These are phyloP conservation scores for Xiphydria camelus DNA, from an alignment of 2,888 invertebrate species.

Conservation along the genomic window DNA sequence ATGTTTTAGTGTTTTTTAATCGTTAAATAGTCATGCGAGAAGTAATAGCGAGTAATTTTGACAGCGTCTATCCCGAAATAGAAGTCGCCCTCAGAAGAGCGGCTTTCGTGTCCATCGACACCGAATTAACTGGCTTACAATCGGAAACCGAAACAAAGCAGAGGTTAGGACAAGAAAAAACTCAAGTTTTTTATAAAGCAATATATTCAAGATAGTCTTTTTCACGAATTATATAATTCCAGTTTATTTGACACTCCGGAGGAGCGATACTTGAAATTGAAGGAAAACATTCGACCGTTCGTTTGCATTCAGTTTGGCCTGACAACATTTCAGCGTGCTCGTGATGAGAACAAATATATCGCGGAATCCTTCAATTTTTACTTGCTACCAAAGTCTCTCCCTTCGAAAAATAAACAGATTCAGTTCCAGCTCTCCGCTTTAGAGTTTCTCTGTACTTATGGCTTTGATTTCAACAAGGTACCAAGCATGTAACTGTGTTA, in stretches of 20 bases:
- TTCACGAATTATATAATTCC: no score
- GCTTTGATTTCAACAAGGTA: slow-evolving; percentile 80
- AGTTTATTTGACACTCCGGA: slow-evolving; percentile 65
- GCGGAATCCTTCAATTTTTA: slow-evolving; percentile 71
- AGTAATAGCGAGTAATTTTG: slow-evolving; percentile 67
- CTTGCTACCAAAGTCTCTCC: slow-evolving; percentile 68
- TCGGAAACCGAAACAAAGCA: slow-evolving; percentile 59
- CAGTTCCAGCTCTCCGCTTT: slow-evolving; percentile 68
- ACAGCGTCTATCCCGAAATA: slow-evolving; percentile 62
- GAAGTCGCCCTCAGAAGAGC: slow-evolving; percentile 62
- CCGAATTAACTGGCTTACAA: slow-evolving; percentile 71
- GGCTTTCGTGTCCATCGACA: slow-evolving; percentile 70
- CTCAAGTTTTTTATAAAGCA: background rate
- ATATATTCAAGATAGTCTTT: slow-evolving; percentile 18
- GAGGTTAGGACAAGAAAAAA: slow-evolving; percentile 57
- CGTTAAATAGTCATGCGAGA: slow-evolving; percentile 61
- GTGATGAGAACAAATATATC: slow-evolving; percentile 64
- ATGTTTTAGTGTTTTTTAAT: no score
- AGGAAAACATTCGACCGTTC: slow-evolving; percentile 59
- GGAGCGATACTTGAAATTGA: slow-evolving; percentile 63
- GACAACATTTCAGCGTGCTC: slow-evolving; percentile 66
- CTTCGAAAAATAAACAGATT: slow-evolving; percentile 65
- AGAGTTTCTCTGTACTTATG: slow-evolving; percentile 66
- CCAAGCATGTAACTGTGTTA: no score
- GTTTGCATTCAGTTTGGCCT: slow-evolving; percentile 72